Base-by-base conservation (phyloP, 2,888 invertebrate genomes). In the Drosophila quinaria region DNA sequence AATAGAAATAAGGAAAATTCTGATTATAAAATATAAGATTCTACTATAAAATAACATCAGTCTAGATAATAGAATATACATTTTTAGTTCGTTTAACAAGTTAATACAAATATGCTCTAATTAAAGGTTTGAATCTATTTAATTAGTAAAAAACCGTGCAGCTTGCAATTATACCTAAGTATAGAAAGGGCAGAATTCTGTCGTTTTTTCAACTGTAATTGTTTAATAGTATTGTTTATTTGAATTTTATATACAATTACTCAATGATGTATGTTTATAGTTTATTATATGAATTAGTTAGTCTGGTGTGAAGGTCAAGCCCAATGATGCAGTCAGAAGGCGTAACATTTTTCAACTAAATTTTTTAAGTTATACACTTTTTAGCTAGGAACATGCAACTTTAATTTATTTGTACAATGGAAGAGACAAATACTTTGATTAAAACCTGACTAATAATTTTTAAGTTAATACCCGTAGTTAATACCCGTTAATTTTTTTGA, bases 201-300 rank as follows among this genome's bases (percentile, higher is more conserved):
- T n/a, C 15, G 17, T 13, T 13, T 11, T 51, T 22, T 37, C 31
- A 13, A 19, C 8, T 33, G 9, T 13, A 56, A 46, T 58, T 37
- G 6, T 33, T 29, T 4, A 47, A 37, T 15, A 15, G 1, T n/a
- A 17, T 6, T 3, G 9, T 35, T 37, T 15, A 33, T 25, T 29
- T 22, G n/a, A 8, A 15, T 42, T 33, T 11, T 17, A 44, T 25
- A 33, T 22, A 22, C 39, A 29, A 39, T 47, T 13, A 22, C 2
- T 35, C 29, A 37, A 29, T 41, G 42, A 56, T 55, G 49, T 31
- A 19, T 29, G 29, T 17, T 17, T 25, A 31, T 39, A 35, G 31
- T 25, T 62, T 39, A 54, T 59, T 17, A 50, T 41, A 41, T 19
- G n/a, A n/a, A 44, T 49, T 35, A 29, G 11, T 25, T 17, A 29